These are phyloP conservation scores for Cheilosia vernalis DNA, from an alignment of 2,888 invertebrate species.

Conservation along the genomic window DNA sequence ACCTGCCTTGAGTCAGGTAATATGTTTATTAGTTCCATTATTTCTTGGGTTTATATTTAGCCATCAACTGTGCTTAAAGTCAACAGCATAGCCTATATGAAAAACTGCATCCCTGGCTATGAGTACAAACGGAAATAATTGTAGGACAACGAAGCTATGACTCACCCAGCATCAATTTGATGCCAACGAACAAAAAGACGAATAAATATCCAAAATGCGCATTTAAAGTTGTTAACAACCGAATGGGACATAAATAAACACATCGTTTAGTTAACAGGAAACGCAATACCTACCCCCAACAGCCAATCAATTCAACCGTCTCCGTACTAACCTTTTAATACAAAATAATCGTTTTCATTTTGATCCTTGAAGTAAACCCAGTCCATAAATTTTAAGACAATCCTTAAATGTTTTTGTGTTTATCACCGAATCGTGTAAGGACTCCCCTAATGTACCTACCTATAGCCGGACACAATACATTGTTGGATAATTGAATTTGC, in stretches of 20 bases:
- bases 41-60: too few relatives aligned
- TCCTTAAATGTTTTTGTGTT: slow-evolving; percentile 23
- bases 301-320: slow-evolving; percentile 18
- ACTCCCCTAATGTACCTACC: slow-evolving; percentile 41
- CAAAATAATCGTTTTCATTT: slow-evolving; percentile 48
- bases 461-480: not conserved
- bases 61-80: too few relatives aligned
- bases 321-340: slow-evolving; percentile 51
- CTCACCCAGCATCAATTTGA: slow-evolving; percentile 25
- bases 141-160: slow-evolving; percentile 24
- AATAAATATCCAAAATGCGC: slow-evolving; percentile 19
- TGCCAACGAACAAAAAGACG: slow-evolving; percentile 14
- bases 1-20: too few relatives aligned
- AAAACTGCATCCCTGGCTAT: too few relatives aligned
- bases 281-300: not conserved
- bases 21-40: too few relatives aligned
- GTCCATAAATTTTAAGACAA: slow-evolving; percentile 33
- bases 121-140: too few relatives aligned
- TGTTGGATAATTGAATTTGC: slow-evolving; percentile 54
- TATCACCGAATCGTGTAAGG: slow-evolving; percentile 16
- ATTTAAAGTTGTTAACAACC: slow-evolving; percentile 31
- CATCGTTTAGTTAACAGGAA: slow-evolving; percentile 23
- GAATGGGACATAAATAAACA: slow-evolving; percentile 22
- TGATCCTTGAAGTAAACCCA: slow-evolving; percentile 39
- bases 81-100: too few relatives aligned